These are phyloP conservation scores for Halotydeus destructor DNA, from an alignment of 1,140 invertebrate genomes.

Conservation along the genomic window DNA sequence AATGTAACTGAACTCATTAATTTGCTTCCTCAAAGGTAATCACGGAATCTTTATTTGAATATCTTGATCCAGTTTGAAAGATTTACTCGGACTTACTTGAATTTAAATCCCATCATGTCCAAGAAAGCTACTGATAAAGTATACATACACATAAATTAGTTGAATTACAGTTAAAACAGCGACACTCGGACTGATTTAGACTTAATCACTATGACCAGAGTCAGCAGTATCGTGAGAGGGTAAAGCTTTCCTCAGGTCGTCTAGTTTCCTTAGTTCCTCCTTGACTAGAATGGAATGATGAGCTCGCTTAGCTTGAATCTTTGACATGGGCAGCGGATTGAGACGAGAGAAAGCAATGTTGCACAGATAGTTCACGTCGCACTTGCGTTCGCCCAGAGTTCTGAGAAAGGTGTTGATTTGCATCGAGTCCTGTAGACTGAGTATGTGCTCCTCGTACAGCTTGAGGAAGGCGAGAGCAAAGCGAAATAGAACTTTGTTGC, in stretches of 20 bases:
- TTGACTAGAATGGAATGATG: constrained; percentile 18
- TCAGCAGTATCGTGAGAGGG: neutral
- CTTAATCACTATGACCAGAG: too few relatives aligned
- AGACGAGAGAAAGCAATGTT: constrained; percentile 29
- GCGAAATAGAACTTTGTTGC: constrained; percentile 34
- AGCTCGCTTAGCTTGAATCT: constrained; percentile 23
- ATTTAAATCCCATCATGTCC: too few relatives aligned
- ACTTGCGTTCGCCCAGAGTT: constrained; percentile 25
- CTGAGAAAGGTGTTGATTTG: constrained; percentile 27
- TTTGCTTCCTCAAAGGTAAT: too few relatives aligned
- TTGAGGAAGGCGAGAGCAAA: constrained; percentile 35
- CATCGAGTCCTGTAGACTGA: constrained; percentile 23
- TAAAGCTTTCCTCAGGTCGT: constrained; percentile 1
- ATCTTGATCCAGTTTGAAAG: too few relatives aligned
- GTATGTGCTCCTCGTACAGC: constrained; percentile 28
- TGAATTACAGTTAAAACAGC: too few relatives aligned
- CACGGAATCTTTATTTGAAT: too few relatives aligned
- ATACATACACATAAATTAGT: too few relatives aligned
- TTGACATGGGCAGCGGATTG: constrained; percentile 29
- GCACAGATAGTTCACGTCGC: constrained; percentile 24
- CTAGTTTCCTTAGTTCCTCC: constrained; percentile 9
- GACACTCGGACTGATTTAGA: too few relatives aligned
- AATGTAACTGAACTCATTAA: too few relatives aligned
- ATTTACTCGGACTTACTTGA: too few relatives aligned
- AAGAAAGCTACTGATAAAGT: too few relatives aligned